Conservation (phyloP, 2,113 vertebrate genomes). For the Psittacara wagleri region DNA sequence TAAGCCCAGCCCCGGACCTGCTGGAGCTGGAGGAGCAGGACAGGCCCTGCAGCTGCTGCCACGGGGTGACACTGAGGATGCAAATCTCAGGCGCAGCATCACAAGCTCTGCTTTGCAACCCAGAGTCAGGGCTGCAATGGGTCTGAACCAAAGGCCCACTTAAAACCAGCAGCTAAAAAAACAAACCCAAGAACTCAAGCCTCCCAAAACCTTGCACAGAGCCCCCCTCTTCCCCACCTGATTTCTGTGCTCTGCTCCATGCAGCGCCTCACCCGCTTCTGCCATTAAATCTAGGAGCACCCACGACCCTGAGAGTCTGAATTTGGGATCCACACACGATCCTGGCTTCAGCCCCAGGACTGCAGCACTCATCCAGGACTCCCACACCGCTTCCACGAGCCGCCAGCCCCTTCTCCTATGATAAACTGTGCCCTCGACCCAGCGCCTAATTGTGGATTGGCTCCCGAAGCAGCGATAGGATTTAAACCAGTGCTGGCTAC, state of each 20-base stretch:
- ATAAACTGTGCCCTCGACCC: neutral
- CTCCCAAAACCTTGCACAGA: neutral
- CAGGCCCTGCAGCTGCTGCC: fast-evolving
- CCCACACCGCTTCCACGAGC: fast-evolving
- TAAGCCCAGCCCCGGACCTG: neutral
- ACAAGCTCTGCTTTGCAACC: neutral
- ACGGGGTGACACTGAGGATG: neutral
- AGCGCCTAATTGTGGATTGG: neutral
- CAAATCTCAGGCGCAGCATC: fast-evolving
- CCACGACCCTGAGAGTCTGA: fast-evolving
- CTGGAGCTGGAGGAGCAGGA: neutral
- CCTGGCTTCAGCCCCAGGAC: neutral
- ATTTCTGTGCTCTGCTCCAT: neutral
- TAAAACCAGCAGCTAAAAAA: neutral
- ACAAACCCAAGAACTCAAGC: fast-evolving
- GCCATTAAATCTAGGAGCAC: fast-evolving
- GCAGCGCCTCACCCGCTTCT: neutral
- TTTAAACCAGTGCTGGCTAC: slow-evolving; percentile 50
- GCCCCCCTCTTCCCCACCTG: neutral
- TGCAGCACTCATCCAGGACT: neutral
- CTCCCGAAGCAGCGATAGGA: neutral
- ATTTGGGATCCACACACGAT: neutral
- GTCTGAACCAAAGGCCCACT: neutral
- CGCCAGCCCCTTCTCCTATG: neutral
- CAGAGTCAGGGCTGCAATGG: fast-evolving